Base-by-base conservation (phyloP, 1,140 invertebrate species). In the Rhizoglyphus robini region DNA sequence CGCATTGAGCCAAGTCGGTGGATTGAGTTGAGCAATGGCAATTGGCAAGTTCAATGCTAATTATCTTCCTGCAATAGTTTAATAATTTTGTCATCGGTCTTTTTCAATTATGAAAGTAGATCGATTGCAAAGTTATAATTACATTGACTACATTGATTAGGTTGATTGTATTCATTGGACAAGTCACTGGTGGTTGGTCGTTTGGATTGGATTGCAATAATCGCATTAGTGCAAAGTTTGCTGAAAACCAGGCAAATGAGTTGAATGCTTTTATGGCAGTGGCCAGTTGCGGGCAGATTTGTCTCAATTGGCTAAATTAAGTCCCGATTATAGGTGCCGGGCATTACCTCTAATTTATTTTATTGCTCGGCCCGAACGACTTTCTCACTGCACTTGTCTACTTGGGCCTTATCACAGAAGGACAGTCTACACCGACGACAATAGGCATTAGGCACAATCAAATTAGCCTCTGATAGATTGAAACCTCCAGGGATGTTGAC, bases 401-500 rank as follows among this genome's bases (percentile, higher is more conserved):
- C 8, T 41, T 18, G 18, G 36, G 36, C 36, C 36, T 41, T 41
- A 11, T 18, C 36, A 41, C 18, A 41, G 8, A 41, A 8, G 8
- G 8, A 18, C 18, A 8, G 36, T 8, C 18, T 54, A 32, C 51
- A 8, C 23, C 8, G 20, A 32, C 20, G 31, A 32, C 51, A 54
- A 20, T 54, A 20, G 31, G 51, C 51, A 8, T 54, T 54, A 54
- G 51, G 23, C 23, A 46, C 41, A 54, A 54, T 54, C 51, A 54
- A 54, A 54, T 54, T 54, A 54, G 51, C 51, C 51, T 8, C 51
- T 8, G 51, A 54, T 54, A 54, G 51, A 54, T 54, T 54, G 23
- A 54, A 54, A 54, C 51, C 51, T 54, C 51, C 23, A 54, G 51
- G 51, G 51, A 54, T 54, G 51, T 54, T 54, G 51, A 54, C 51